These are phyloP conservation scores for Phrixothrix hirtus DNA, from an alignment of 2,888 invertebrate species.

Conservation along the genomic window DNA sequence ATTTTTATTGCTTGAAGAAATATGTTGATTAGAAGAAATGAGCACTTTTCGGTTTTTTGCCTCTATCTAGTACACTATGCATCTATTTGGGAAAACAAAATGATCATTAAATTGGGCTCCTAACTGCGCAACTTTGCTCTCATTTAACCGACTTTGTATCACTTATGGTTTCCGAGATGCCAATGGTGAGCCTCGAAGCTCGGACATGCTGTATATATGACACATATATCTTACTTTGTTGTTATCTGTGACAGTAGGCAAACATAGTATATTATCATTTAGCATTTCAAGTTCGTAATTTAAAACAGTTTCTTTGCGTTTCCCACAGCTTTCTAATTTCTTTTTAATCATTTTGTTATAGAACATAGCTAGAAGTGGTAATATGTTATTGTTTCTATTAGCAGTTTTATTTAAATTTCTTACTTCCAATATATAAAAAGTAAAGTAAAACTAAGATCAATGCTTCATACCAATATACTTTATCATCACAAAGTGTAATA, in stretches of 20 bases:
- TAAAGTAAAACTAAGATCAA: slow-evolving; percentile 70
- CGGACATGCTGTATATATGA: neutral
- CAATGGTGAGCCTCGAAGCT: neutral
- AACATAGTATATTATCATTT: too few relatives aligned
- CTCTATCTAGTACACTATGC: too few relatives aligned
- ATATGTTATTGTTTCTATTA: neutral
- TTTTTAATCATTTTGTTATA: slow-evolving; percentile 12
- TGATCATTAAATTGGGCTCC: too few relatives aligned
- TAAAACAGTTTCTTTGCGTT: too few relatives aligned
- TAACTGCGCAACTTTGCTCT: neutral
- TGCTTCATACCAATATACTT: slow-evolving; percentile 75
- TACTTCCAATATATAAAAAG: slow-evolving; percentile 67
- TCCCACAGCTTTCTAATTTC: too few relatives aligned
- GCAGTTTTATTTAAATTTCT: neutral
- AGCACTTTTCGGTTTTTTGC: too few relatives aligned
- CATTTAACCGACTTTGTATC: neutral
- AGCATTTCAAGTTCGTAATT: too few relatives aligned
- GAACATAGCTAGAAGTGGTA: slow-evolving; percentile 15
- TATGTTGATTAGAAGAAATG: too few relatives aligned
- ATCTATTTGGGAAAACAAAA: too few relatives aligned
- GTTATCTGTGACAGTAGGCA: too few relatives aligned
- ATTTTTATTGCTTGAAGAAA: too few relatives aligned
- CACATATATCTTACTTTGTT: too few relatives aligned
- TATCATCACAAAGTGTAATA: slow-evolving; percentile 66
- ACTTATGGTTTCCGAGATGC: neutral